Evolutionary conservation across 2,797 vertebrate genomes (phyloP).

Genomic region (Cynopterus sphinx): DNA sequence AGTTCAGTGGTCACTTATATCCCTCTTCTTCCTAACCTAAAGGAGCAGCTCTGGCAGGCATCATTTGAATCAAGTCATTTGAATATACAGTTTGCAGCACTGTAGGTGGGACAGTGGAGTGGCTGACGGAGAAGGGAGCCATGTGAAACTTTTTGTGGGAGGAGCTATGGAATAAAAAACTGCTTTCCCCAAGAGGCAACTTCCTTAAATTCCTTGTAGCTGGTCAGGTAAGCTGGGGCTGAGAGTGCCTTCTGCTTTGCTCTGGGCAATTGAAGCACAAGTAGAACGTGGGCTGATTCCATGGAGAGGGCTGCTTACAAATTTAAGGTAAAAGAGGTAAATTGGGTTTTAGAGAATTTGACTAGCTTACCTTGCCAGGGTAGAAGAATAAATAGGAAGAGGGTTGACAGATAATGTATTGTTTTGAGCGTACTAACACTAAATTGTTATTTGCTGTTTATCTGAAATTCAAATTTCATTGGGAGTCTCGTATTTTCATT

Average conservation of each 20-base stretch:
- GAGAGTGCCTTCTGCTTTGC: conserved; percentile 37
- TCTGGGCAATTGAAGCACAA: conserved; percentile 28
- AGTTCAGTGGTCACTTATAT: not conserved
- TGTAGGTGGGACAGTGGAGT: conserved; percentile 51
- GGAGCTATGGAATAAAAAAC: conserved; percentile 70
- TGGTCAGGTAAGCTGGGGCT: conserved; percentile 73
- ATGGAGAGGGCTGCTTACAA: not conserved
- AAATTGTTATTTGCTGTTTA: not conserved
- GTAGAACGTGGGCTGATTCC: not conserved
- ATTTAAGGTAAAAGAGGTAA: conserved; percentile 39
- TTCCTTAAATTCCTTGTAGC: conserved; percentile 76
- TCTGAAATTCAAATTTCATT: conserved; percentile 19
- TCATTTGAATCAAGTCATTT: not conserved
- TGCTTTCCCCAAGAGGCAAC: conserved; percentile 63
- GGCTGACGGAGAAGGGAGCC: conserved; percentile 39
- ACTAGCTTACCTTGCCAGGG: not conserved
- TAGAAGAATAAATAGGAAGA: not conserved
- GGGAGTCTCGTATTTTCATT: conserved; percentile 16
- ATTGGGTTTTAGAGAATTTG: conserved; percentile 47
- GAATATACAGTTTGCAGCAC: conserved; percentile 50
- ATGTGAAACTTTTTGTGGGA: conserved; percentile 68
- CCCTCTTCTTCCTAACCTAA: not conserved
- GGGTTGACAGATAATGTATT: conserved; percentile 14
- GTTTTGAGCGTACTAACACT: not conserved
- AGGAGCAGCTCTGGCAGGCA: conserved; percentile 59